Percentiles rank a stretch among this genome's conserved stretches.
Evolutionary conservation across 2,888 invertebrate species (phyloP).

Genomic region (Nomada flava): DNA sequence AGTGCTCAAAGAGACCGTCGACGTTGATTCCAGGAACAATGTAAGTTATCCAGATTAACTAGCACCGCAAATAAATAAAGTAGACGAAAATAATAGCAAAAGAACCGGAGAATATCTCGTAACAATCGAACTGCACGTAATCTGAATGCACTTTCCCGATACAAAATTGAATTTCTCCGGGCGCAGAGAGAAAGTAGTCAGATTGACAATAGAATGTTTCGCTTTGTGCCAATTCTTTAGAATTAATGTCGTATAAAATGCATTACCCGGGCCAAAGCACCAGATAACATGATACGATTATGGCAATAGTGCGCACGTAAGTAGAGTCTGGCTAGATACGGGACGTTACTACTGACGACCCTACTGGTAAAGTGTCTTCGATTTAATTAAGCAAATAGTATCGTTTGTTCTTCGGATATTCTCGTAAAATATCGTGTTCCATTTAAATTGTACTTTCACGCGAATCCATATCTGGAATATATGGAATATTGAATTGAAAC

Average conservation of each 20-base stretch:
- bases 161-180: background rate
- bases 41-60: conserved; percentile 84
- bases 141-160: background rate
- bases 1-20: conserved; percentile 88
- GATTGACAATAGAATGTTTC: conserved; percentile 19
- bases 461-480: too few relatives aligned
- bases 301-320: background rate
- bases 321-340: conserved; percentile 20
- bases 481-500: too few relatives aligned
- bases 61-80: background rate
- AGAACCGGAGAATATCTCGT: background rate
- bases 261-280: background rate
- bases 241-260: conserved; percentile 3
- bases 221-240: background rate
- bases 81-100: background rate
- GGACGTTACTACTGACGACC: conserved; percentile 8
- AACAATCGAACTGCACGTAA: background rate
- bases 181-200: background rate
- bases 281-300: conserved; percentile 13
- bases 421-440: background rate
- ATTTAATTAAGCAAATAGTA: conserved; percentile 9
- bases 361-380: background rate
- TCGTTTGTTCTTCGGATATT: background rate
- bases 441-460: too few relatives aligned
- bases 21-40: conserved; percentile 90